These are phyloP conservation scores for Okamejei kenojei DNA, from an alignment of 2,797 vertebrate species.

Conservation along the genomic window DNA sequence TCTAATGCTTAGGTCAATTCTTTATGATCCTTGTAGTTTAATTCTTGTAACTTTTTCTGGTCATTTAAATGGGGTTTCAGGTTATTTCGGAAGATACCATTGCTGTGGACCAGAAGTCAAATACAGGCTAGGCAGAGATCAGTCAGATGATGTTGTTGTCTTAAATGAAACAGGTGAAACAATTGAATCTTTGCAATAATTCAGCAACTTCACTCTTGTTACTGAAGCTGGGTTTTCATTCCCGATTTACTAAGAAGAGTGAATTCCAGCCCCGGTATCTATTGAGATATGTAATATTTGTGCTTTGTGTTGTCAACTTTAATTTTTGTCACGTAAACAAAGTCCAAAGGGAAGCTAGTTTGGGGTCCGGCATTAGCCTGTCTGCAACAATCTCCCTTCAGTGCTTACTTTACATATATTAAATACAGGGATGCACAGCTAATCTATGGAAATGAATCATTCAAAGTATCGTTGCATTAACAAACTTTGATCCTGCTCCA, in stretches of 20 bases:
- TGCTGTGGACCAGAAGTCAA: neutral
- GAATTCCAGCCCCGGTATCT: neutral
- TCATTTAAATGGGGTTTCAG: neutral
- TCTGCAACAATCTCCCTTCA: neutral
- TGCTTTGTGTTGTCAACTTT: neutral
- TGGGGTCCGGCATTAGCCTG: neutral
- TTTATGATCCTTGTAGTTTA: neutral
- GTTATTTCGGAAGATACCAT: neutral
- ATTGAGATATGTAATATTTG: no score
- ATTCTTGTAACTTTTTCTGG: neutral
- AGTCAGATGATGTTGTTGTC: neutral
- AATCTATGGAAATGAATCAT: neutral
- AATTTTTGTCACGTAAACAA: neutral
- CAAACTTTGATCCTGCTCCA: neutral
- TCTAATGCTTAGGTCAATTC: neutral
- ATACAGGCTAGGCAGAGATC: neutral
- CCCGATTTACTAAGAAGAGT: neutral
- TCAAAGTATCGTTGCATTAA: neutral
- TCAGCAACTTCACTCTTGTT: neutral
- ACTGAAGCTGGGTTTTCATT: neutral
- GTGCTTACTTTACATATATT: neutral
- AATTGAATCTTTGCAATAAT: neutral
- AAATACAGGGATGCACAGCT: neutral
- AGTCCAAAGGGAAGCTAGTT: neutral
- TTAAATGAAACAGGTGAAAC: neutral